phyloP scores from a whole-genome alignment of 1,140 invertebrate species.

The Papilio polyxenes region DNA sequence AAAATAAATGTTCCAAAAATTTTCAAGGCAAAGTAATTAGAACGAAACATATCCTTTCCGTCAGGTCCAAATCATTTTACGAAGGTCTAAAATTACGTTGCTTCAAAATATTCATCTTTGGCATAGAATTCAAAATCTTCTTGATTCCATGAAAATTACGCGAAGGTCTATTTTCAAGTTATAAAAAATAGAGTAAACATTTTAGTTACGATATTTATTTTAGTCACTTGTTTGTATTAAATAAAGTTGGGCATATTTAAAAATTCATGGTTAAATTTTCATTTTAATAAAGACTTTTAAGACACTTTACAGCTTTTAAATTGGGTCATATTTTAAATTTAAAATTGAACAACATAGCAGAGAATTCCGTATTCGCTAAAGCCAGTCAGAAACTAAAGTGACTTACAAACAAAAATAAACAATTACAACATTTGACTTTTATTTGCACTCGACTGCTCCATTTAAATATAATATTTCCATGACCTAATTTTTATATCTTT shows the following conservation, averaged over 20 bases:
- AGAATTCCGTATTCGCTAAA: neutral
- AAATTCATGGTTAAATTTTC: too few species aligned
- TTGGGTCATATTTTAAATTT: slow-evolving; percentile 1
- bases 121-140: neutral
- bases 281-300: neutral
- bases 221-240: too few species aligned
- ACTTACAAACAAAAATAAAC: slow-evolving; percentile 1
- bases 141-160: too few species aligned
- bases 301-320: neutral
- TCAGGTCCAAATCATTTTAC: neutral
- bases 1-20: neutral
- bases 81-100: neutral
- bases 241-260: too few species aligned
- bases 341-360: neutral
- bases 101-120: neutral
- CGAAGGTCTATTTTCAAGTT: too few species aligned
- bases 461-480: neutral
- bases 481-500: neutral
- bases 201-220: too few species aligned
- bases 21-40: slow-evolving; percentile 30
- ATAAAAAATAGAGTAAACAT: too few species aligned
- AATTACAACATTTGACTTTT: neutral
- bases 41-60: slow-evolving; percentile 14
- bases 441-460: neutral
- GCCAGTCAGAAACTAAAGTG: neutral